These are phyloP conservation scores for Trachythela sp. DNA, from an alignment of 64 coral and sea anemone species.

Conservation along the genomic window DNA sequence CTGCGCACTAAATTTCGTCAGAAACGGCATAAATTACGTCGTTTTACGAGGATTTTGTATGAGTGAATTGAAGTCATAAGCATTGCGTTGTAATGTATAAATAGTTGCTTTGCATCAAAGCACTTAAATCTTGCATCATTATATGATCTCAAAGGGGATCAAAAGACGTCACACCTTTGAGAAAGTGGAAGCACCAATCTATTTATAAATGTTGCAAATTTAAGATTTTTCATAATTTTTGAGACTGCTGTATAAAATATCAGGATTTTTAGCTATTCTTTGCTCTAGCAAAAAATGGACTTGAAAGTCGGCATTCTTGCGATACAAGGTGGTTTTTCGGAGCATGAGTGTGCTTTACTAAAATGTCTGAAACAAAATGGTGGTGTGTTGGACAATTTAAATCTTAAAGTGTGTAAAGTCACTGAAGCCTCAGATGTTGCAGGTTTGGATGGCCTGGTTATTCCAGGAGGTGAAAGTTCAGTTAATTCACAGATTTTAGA, in stretches of 20 bases:
- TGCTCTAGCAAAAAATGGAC: neutral
- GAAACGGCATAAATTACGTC: neutral
- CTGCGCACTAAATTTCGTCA: neutral
- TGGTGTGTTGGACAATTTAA: neutral
- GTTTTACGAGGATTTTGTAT: neutral
- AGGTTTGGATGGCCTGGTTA: constrained; percentile 73
- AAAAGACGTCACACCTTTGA: neutral
- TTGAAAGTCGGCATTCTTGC: constrained; percentile 72
- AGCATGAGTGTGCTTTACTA: constrained; percentile 68
- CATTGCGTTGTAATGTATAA: no score
- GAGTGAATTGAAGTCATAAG: neutral
- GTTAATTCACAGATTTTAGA: constrained; percentile 66
- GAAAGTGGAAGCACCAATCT: neutral
- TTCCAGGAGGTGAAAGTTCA: constrained; percentile 89
- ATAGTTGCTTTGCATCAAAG: no score
- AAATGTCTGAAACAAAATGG: constrained; percentile 49
- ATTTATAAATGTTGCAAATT: no score
- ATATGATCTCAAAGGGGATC: no score
- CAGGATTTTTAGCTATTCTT: neutral
- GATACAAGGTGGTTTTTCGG: constrained; percentile 88
- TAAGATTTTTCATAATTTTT: no score
- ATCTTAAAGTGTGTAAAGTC: neutral
- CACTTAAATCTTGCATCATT: no score
- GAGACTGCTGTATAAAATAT: no score
- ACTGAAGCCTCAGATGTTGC: constrained; percentile 37